Conservation (phyloP, 2,797 vertebrate genomes). For the Furcifer pardalis region DNA sequence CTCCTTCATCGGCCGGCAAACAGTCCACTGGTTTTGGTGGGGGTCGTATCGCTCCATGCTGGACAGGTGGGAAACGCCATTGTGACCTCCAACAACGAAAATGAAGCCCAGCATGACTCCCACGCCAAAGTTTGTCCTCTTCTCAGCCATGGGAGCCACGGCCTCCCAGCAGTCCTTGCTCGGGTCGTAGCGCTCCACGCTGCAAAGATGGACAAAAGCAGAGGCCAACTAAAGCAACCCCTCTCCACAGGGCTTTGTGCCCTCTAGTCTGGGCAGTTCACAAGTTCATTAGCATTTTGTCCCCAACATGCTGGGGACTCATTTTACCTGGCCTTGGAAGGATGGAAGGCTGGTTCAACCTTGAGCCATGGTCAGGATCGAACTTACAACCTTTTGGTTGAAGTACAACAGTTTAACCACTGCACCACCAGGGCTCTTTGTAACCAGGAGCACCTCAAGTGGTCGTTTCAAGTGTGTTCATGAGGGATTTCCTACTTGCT, state of each 20-base stretch:
- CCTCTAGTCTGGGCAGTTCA: too few relatives aligned
- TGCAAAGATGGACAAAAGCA: constrained; percentile 67
- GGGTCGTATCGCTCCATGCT: constrained; percentile 98
- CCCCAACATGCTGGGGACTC: too few relatives aligned
- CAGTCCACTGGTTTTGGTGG: constrained; percentile 98
- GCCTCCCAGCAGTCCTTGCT: constrained; percentile 97
- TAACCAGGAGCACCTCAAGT: not conserved
- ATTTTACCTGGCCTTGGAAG: too few relatives aligned
- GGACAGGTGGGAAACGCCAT: constrained; percentile 94
- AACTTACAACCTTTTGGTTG: too few relatives aligned
- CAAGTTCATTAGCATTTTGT: too few relatives aligned
- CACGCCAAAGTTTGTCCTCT: constrained; percentile 96
- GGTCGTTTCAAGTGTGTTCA: accelerated
- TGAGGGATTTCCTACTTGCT: not conserved
- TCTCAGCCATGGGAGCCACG: constrained; percentile 97
- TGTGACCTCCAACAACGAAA: constrained; percentile 97
- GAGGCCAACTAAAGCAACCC: accelerated
- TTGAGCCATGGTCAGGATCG: too few relatives aligned
- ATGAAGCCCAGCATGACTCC: constrained; percentile 98
- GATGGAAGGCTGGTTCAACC: too few relatives aligned
- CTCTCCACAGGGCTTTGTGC: too few relatives aligned
- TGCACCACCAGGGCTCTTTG: too few relatives aligned
- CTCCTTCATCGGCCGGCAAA: constrained; percentile 97
- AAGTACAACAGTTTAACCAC: too few relatives aligned
- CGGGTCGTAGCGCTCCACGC: constrained; percentile 94